Base-by-base conservation (phyloP, 2,797 vertebrate species). In the Eospalax fontanierii region DNA sequence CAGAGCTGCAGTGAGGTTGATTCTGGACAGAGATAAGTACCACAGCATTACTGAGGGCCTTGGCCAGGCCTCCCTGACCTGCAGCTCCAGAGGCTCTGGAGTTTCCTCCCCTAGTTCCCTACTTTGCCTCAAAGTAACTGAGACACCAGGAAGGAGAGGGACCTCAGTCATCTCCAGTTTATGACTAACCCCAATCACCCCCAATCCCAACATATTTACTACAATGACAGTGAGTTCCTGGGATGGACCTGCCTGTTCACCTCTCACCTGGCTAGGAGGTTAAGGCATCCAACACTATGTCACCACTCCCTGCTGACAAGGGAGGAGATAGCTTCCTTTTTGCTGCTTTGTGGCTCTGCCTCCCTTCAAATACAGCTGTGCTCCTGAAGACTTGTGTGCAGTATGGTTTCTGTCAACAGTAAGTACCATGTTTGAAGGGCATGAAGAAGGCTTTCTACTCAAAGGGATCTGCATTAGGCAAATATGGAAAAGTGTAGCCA, bases 391-490 rank as follows among this genome's bases (percentile, higher is more conserved):
- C 63, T 43, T 30, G 73, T 2, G 38, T 30, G 78, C 59, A 33
- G 35, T 79, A 68, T 22, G 14, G 33, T 61, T 90, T 91, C 59
- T 40, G 26, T 83, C 65, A 95, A 71, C 40, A 1, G 33, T 16
- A 46, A 1, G 33, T 16, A 46, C 26, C 12, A 28, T 75, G 54
- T 78, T 40, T 61, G 43, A 83, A 94, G 88, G 28, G 40, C 46
- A 79, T 74, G 19, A 63, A 87, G 46, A 57, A 26, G 54, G 71
- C 33, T 35, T 74, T 74, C 54, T 61, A 33, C 33, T 86, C 85
- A 61, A 91, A 93, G 82, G 80, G 28, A 88, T 65, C 61, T 4
- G 26, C 74, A 66, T 43, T 43, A 76, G 81, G 50, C 65, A 92
- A 81, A 87, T 22, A 82, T 18, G 22, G 10, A 38, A 70, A 87